Evolutionary conservation across 2,888 invertebrate species (phyloP), one percentile per base, ranked within the genome.

Genomic region (Ashinkailepas kermadecensis): DNA sequence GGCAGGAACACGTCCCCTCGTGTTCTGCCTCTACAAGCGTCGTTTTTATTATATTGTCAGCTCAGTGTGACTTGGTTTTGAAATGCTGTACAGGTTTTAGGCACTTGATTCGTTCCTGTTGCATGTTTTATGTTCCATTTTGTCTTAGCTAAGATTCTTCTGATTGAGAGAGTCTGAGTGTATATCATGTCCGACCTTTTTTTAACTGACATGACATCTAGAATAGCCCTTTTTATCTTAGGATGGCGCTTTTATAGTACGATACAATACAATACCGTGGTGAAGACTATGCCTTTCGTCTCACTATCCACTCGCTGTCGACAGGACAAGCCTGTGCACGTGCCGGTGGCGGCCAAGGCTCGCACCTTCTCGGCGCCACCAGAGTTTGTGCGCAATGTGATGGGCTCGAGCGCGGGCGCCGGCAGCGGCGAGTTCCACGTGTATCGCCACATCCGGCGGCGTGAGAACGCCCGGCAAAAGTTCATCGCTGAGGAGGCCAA

Each of bases 391-490:
- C 90, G 98, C 82, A 99, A 99, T 91, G 97, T 99, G 6, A 99
- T 99, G 96, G 99, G 99, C n/a, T 99, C 98, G 0, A 97, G 97
- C 89, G 99, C 99, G 58, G 99, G 99, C 25, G 99, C 99, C 62
- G 99, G 99, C 1, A 97, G 97, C 83, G 99, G 99, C 13, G 99
- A 99, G 88, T 99, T 99, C 88, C 99, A 99, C 88, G 98, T 99
- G 0, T 99, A 99, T 86, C 91, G 99, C 83, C 98, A 99, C 88
- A 90, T 99, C 78, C 89, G 99, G 80, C 90, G 99, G 83, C 95
- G 99, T 88, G 99, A 99, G 89, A 97, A 97, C 88, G 95, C 98
- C 0, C 90, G 99, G 82, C 96, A 98, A 87, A 97, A 97, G 87
- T 94, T 92, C 86, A 95, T 97, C 86, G 94, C 95, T 86, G 94